Evolutionary conservation across 2,113 vertebrate genomes (phyloP), one percentile per base, ranked within the genome.

Genomic region (Dipodomys spectabilis): DNA sequence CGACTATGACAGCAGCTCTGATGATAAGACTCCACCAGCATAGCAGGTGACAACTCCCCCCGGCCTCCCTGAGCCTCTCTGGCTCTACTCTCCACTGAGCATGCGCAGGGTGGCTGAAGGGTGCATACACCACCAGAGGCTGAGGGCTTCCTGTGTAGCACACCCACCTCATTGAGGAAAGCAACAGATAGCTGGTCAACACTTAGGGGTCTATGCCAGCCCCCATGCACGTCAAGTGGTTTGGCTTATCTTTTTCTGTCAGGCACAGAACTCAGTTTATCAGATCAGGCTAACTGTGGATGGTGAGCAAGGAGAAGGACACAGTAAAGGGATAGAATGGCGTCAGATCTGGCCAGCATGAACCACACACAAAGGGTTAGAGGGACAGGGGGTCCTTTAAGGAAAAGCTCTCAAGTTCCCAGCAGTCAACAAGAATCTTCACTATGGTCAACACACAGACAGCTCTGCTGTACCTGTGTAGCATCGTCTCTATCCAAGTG

Each of bases 81-180:
- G 1, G 45, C 57, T 57, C 45, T 0, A 6, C 6, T 19, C 39
- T 3, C n/a, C 13, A 71, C 32, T 60, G 39, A 62, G 67, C 53
- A 11, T 27, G 4, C 57, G 85, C 19, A 27, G 15, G 0, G 6
- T 13, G 11, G 25, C 25, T 6, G 1, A 75, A 57, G 20, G 19
- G 65, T 5, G 5, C 27, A 60, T n/a, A 9, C 13, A 11, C 18
- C 11, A 18, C 0, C 1, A 32, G 12, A 23, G 28, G 6, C 18
- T 30, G 39, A 7, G 13, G 20, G 49, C 16, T 64, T 28, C 28
- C 64, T 53, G 35, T 1, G 4, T 15, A n/a, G 57, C 49, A 49
- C 49, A 8, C 49, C 49, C 53, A n/a, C 20, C 5, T 57, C 45
- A 2, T 0, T 69, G 9, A 45, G 5, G 22, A 16, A 15, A 39